These are phyloP conservation scores for Catharus fuscescens DNA, from an alignment of 2,113 vertebrate species.

Conservation along the genomic window DNA sequence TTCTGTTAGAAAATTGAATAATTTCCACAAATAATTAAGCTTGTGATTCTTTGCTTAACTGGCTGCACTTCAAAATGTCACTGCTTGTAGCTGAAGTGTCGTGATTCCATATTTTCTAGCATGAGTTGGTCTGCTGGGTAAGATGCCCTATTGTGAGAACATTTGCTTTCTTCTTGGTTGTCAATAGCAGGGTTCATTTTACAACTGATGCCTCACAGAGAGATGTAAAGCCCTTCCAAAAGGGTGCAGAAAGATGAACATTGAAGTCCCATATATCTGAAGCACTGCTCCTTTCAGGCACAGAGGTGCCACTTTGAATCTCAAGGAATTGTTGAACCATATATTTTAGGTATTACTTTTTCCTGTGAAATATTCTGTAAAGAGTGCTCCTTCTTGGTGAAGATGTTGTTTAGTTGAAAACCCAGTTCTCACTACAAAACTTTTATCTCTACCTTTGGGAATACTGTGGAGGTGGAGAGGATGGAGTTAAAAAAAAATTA, in stretches of 20 bases:
- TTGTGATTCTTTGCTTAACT: not conserved
- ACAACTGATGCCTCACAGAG: not conserved
- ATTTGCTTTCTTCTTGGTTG: not conserved
- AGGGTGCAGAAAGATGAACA: not conserved
- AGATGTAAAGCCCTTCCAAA: not conserved
- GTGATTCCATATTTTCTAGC: not conserved
- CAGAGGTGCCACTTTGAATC: not conserved
- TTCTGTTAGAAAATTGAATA: not conserved
- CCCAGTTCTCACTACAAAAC: not conserved
- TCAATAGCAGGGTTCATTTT: not conserved
- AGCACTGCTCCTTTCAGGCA: not conserved
- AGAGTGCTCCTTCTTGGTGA: not conserved
- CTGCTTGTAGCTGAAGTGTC: not conserved
- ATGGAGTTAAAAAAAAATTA: conserved; percentile 13
- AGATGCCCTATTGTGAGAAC: not conserved
- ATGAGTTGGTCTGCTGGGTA: not conserved
- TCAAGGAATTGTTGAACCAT: not conserved
- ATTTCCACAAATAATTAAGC: not conserved
- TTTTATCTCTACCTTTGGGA: not conserved
- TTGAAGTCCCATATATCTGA: not conserved
- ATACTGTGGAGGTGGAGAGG: not conserved
- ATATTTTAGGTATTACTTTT: not conserved
- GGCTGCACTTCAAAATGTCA: not conserved
- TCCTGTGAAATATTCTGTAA: not conserved
- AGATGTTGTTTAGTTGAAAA: not conserved